Base-by-base conservation (phyloP, 2,113 vertebrate genomes). In the Sceloporus undulatus region DNA sequence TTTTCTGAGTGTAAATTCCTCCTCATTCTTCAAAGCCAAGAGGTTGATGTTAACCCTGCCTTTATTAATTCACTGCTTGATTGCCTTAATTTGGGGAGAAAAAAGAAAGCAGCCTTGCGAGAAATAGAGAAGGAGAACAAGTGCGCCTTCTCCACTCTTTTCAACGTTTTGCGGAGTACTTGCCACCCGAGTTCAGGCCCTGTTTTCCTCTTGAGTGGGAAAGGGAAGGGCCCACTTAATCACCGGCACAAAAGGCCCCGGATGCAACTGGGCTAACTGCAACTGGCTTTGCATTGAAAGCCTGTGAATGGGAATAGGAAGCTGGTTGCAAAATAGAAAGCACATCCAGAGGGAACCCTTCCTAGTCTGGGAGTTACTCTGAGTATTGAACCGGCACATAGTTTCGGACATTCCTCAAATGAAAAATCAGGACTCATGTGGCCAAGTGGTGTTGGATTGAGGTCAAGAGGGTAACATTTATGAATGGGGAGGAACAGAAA, bases 211-310 rank as follows among this genome's bases (percentile, higher is more conserved):
- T 79, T 71, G 34, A 70, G 86, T 23, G 29, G 59, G 80, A 66
- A 13, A 1, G 27, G 38, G 42, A 48, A 29, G 65, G 7, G 27
- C 52, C 76, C 13, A 10, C 75, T 84, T 62, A 71, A 62, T 62
- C 16, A 73, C 54, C 21, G n/a, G 52, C 52, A 81, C 78, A 59
- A 87, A 73, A 92, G 92, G 48, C 82, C 82, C 71, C 87, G 79
- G 77, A 25, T 83, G 42, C 83, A 59, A 91, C 86, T 92, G 79
- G 29, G 91, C 90, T 94, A 95, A 94, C 95, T 88, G 78, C 79
- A 90, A 19, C 89, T 91, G 4, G n/a, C 85, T 74, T 92, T 90
- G 77, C 90, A 19, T 83, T 89, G 71, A 66, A n/a, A 10, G 23
- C 52, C 27, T 38, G 14, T 25, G 83, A 84, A 14, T n/a, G 85